phyloP scores from a whole-genome alignment of 2,797 vertebrate genomes.

The Schizopygopsis pylzovi region DNA sequence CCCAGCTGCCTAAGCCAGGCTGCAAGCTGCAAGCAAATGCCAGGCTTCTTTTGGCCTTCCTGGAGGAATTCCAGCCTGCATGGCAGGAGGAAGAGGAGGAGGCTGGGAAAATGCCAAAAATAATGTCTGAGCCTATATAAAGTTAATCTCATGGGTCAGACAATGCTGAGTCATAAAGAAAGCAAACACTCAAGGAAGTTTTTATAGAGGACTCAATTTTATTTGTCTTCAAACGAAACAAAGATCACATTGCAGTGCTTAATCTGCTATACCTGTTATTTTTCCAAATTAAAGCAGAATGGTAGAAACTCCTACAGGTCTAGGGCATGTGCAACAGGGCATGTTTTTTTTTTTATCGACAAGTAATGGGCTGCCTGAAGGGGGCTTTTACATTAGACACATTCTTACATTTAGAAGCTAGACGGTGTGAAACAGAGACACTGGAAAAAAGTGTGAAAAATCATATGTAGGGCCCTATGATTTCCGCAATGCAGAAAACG shows the following conservation, averaged over 20 bases:
- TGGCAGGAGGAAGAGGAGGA: slow-evolving; percentile 65
- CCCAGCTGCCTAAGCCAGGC: slow-evolving; percentile 81
- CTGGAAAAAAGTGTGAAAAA: background rate
- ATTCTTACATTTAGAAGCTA: background rate
- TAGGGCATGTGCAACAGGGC: background rate
- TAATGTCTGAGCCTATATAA: slow-evolving; percentile 72
- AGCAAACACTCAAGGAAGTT: slow-evolving; percentile 58
- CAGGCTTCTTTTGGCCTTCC: slow-evolving; percentile 76
- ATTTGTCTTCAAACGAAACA: slow-evolving; percentile 54
- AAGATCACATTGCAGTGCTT: slow-evolving; percentile 60
- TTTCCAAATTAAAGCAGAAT: slow-evolving; percentile 51
- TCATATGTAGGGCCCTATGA: background rate
- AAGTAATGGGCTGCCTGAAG: background rate
- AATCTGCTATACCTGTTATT: slow-evolving; percentile 57
- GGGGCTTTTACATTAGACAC: background rate
- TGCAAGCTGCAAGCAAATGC: slow-evolving; percentile 73
- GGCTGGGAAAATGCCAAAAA: slow-evolving; percentile 67
- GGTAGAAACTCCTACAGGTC: slow-evolving; percentile 41
- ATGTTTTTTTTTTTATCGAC: background rate
- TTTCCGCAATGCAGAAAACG: no score
- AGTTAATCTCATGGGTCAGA: slow-evolving; percentile 62
- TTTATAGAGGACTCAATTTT: slow-evolving; percentile 52
- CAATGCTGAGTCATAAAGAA: slow-evolving; percentile 69
- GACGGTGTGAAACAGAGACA: background rate
- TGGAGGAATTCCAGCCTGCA: slow-evolving; percentile 71